Evolutionary conservation across 37 sponge, comb jelly and placozoan species (phyloP).

Genomic region (Axinella damicornis): DNA sequence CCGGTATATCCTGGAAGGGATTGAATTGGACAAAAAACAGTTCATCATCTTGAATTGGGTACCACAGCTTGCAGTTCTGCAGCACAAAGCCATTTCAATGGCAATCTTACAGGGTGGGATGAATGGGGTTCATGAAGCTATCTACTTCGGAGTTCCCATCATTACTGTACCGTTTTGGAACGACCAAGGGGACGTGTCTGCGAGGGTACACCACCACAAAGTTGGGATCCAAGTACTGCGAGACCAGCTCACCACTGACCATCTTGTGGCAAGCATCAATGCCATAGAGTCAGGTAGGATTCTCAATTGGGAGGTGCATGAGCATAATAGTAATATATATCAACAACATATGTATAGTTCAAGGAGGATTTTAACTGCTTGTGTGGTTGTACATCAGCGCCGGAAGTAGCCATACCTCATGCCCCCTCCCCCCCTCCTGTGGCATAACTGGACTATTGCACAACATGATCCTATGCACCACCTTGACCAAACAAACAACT

Average conservation of each 20-base stretch:
- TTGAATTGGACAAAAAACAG: slow-evolving; percentile 14
- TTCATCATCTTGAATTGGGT: slow-evolving; percentile 36
- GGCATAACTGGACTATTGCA: no score
- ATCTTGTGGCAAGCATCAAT: neutral
- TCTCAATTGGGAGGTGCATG: no score
- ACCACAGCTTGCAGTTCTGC: slow-evolving; percentile 38
- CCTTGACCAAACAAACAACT: no score
- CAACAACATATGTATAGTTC: no score
- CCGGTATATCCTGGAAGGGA: slow-evolving; percentile 8
- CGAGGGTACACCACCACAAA: slow-evolving; percentile 7
- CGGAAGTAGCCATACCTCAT: no score
- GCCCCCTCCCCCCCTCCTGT: no score
- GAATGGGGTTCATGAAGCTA: slow-evolving; percentile 54
- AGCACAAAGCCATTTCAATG: slow-evolving; percentile 43
- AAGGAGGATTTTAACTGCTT: no score
- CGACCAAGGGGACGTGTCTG: slow-evolving; percentile 25
- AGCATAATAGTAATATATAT: no score
- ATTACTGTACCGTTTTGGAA: slow-evolving; percentile 6
- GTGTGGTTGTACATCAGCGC: no score
- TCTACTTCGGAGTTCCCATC: slow-evolving; percentile 44
- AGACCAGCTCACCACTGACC: neutral
- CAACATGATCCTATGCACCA: no score
- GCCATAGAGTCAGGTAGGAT: neutral
- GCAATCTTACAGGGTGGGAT: slow-evolving; percentile 67
- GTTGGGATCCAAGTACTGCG: neutral